Evolutionary conservation across 2,888 invertebrate species (phyloP).

Genomic region (Brachyptera risi): DNA sequence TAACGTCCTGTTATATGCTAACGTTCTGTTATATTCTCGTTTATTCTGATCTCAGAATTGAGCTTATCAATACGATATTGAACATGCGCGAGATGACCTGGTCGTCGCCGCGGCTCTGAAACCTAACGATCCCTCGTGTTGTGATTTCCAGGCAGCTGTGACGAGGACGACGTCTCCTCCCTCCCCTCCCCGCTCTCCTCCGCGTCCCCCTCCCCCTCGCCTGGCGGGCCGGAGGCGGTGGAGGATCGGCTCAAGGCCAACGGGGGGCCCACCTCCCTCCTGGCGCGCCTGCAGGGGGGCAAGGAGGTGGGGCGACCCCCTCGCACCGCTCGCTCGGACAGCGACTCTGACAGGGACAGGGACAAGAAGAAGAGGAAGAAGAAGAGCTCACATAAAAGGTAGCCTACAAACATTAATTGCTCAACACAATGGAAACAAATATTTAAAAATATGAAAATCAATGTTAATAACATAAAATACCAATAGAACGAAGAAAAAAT

Average conservation of each 20-base stretch:
- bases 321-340: neutral
- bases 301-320: neutral
- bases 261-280: slow-evolving; percentile 14
- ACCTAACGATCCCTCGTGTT: slow-evolving; percentile 22
- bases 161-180: slow-evolving; percentile 42
- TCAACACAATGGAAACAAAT: no score
- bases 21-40: no score
- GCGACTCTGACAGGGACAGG: neutral
- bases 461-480: no score
- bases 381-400: neutral
- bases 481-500: neutral
- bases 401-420: neutral
- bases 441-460: no score
- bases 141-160: slow-evolving; percentile 34
- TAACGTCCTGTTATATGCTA: no score
- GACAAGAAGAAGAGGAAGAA: neutral
- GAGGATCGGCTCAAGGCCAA: slow-evolving; percentile 23
- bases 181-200: slow-evolving; percentile 40
- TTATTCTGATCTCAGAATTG: no score
- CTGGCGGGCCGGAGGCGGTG: slow-evolving; percentile 35
- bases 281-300: slow-evolving; percentile 25
- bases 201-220: slow-evolving; percentile 34
- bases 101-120: no score
- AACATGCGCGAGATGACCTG: no score
- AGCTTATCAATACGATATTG: no score